Evolutionary conservation across 2,797 vertebrate species (phyloP).

Genomic region (Acanthornis magna): DNA sequence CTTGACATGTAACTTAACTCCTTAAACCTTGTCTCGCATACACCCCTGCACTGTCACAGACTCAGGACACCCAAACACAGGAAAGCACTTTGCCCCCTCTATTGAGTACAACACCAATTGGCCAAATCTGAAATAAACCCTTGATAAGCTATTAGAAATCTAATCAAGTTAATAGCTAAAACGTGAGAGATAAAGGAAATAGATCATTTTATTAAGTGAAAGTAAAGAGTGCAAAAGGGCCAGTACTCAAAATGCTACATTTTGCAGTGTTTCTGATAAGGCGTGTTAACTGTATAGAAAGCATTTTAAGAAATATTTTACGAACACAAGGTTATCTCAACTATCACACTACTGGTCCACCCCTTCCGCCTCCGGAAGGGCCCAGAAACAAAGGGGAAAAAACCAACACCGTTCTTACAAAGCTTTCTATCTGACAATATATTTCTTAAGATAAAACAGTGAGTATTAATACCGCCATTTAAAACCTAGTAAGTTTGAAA

Average conservation of each 20-base stretch:
- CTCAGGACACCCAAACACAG: rapidly evolving
- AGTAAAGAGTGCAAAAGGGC: background rate
- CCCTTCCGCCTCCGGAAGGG: background rate
- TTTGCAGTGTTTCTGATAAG: background rate
- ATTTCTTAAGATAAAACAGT: background rate
- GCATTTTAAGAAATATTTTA: background rate
- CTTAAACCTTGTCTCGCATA: rapidly evolving
- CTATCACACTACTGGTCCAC: background rate
- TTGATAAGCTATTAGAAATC: background rate
- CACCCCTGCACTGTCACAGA: rapidly evolving
- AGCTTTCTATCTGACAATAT: background rate
- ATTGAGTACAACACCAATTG: background rate
- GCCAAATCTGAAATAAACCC: background rate
- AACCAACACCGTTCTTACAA: background rate
- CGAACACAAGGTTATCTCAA: background rate
- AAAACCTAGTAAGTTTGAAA: background rate
- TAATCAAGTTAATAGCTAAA: background rate
- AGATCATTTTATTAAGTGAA: background rate
- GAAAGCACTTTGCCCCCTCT: background rate
- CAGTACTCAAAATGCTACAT: background rate
- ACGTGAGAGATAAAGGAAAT: background rate
- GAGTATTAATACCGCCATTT: background rate
- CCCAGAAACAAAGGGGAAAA: background rate
- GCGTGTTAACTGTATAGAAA: background rate
- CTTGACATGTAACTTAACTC: background rate